phyloP scores from a whole-genome alignment of 2,797 vertebrate species.

The Acestrorhynchus altus region DNA sequence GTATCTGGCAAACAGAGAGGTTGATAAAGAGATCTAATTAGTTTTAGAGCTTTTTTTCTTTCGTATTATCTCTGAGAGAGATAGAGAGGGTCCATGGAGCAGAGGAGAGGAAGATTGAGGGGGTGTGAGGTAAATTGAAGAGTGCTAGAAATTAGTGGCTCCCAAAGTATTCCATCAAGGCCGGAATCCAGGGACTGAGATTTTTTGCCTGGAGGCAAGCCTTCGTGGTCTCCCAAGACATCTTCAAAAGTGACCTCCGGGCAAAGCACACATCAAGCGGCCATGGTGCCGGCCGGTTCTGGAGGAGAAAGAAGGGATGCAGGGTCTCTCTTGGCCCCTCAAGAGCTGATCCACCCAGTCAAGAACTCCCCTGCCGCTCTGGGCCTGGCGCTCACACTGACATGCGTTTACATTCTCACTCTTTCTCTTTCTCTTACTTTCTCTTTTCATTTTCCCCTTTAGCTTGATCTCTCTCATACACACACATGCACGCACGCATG shows the following conservation, averaged over 20 bases:
- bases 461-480: neutral
- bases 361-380: constrained; percentile 79
- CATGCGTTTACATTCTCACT: neutral
- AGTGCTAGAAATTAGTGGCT: constrained; percentile 76
- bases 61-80: constrained; percentile 21
- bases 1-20: constrained; percentile 24
- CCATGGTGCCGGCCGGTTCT: constrained; percentile 81
- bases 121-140: constrained; percentile 46
- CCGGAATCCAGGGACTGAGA: constrained; percentile 83
- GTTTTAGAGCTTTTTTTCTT: constrained; percentile 44
- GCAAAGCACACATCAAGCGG: constrained; percentile 86
- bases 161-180: constrained; percentile 87
- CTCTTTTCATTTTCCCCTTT: neutral
- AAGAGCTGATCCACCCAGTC: constrained; percentile 83
- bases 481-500: neutral
- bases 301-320: constrained; percentile 78
- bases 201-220: constrained; percentile 83
- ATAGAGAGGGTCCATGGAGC: constrained; percentile 18
- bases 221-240: constrained; percentile 85
- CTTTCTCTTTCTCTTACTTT: neutral
- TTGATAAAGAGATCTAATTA: constrained; percentile 52
- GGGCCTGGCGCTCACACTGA: constrained; percentile 61
- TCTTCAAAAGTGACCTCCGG: constrained; percentile 82
- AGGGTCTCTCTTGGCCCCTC: constrained; percentile 74
- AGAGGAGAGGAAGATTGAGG: constrained; percentile 39